Conservation (phyloP, 2,113 vertebrate species). For the Mesembrinibis cayennensis region DNA sequence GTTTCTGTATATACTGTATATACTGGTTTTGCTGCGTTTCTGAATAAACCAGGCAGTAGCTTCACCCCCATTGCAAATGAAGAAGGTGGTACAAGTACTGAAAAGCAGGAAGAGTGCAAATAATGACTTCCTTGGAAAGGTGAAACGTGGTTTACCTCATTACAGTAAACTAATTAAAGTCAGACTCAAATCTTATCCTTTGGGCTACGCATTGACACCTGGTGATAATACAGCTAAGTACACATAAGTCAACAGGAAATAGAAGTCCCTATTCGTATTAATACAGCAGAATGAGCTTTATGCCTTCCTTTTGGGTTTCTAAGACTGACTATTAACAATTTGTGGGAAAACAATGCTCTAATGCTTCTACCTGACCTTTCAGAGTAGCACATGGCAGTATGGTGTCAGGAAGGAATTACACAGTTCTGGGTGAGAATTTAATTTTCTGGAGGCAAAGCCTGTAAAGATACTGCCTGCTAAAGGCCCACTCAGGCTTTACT, state of each 20-base stretch:
- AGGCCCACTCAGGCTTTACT: background rate
- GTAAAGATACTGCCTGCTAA: background rate
- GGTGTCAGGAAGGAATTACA: background rate
- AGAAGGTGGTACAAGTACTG: background rate
- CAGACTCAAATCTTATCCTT: background rate
- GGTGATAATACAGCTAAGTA: background rate
- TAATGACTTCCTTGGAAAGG: conserved; percentile 44
- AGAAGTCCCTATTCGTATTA: background rate
- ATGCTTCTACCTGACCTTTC: background rate
- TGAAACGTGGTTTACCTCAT: conserved; percentile 32
- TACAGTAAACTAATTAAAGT: conserved; percentile 56
- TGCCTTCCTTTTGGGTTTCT: background rate
- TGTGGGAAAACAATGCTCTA: background rate
- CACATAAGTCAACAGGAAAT: background rate
- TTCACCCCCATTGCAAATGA: background rate
- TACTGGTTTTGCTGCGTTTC: background rate
- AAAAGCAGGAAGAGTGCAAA: conserved; percentile 1
- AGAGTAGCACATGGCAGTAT: background rate
- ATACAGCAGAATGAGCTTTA: background rate
- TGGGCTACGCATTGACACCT: background rate
- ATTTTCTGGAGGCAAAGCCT: background rate
- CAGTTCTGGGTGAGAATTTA: background rate
- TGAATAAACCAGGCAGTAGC: background rate
- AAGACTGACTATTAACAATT: background rate
- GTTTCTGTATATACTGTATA: fast-evolving